Base-by-base conservation (phyloP, 2,113 vertebrate species). In the Chloropsis cyanopogon region DNA sequence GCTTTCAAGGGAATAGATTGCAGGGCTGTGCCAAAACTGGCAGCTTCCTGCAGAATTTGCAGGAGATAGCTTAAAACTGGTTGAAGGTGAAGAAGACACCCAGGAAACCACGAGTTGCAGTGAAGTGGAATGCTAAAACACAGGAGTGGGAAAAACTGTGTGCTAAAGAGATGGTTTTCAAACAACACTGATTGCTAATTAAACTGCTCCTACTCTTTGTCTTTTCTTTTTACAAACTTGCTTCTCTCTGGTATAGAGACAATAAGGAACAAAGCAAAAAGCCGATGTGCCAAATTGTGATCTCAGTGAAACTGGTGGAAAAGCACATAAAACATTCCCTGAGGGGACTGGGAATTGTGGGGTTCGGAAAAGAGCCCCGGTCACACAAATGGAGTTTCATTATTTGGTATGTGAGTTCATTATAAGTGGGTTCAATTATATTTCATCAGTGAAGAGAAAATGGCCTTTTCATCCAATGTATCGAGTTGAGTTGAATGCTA, bases 1-100 rank as follows among this genome's bases (percentile, higher is more conserved):
- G 94, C 96, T 97, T 97, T 96, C 97, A 97, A 95, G 96, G 96
- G 96, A 97, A 96, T 4, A 92, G 92, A 90, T 97, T 92, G 75
- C 93, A 93, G 90, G 93, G 60, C 82, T 65, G 92, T 96, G 92
- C 96, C 82, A 97, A 96, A 96, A 97, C 79, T 96, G 95, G 92
- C 96, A 93, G 94, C 92, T 97, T 97, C 95, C 95, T 95, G 94
- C 41, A 97, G 97, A 88, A 97, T 97, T 89, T 52, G 72, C 50
- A 28, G 69, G 12, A 52, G 79, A 25, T 18, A 12, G 50, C 86
- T 93, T 79, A 70, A 84, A 90, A 79, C 83, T 79, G 86, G 87
- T 91, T 91, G 94, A 90, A 95, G 91, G 91, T 82, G 92, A 92
- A 93, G 94, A 61, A 44, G 78, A 71, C 80, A 53, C 64, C 49